phyloP scores from a whole-genome alignment of 2,797 vertebrate genomes.

The Podarcis siculus region DNA sequence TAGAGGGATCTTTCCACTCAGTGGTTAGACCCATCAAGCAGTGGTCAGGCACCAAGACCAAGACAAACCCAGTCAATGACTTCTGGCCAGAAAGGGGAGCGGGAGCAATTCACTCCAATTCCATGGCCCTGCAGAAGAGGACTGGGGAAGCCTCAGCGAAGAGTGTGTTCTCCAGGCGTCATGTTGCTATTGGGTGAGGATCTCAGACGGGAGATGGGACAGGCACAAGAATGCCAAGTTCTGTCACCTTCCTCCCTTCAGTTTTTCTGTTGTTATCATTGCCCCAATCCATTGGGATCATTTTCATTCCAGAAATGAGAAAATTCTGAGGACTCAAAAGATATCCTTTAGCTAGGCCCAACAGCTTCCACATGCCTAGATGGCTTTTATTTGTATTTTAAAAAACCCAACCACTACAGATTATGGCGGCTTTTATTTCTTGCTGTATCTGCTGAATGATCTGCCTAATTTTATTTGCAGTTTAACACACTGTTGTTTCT shows the following conservation, averaged over 20 bases:
- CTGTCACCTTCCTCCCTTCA: background rate
- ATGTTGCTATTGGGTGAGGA: background rate
- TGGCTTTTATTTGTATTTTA: background rate
- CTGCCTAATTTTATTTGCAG: no score
- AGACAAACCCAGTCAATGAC: background rate
- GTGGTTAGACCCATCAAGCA: background rate
- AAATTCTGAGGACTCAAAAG: background rate
- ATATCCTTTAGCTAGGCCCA: background rate
- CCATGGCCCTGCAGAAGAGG: background rate
- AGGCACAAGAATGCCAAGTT: background rate
- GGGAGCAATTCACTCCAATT: background rate
- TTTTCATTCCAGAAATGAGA: background rate
- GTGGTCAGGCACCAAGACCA: background rate
- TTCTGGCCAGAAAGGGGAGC: background rate
- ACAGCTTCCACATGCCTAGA: background rate
- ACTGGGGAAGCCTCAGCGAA: background rate
- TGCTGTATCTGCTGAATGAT: no score
- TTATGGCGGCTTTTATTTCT: no score
- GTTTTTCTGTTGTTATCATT: background rate
- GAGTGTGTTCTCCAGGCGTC: no score
- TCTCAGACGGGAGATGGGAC: background rate
- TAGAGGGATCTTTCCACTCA: background rate
- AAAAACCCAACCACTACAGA: no score
- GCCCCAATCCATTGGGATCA: background rate
- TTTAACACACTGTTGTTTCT: no score